Base-by-base conservation (phyloP, 2,888 invertebrate genomes). In the Torymus texanus region DNA sequence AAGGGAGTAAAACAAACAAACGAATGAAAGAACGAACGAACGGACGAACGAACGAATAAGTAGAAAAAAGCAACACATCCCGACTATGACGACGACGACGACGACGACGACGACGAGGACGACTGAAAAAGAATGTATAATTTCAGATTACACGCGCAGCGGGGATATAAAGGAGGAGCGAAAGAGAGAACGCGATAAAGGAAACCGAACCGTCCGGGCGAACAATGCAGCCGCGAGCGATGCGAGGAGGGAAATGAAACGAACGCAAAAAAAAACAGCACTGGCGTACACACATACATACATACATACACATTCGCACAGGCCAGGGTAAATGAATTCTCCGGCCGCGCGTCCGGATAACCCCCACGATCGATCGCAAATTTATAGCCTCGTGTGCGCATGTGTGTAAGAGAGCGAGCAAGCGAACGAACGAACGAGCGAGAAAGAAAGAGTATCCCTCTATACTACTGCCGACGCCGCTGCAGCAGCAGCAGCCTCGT, bases 271-370 rank as follows among this genome's bases (percentile, higher is more conserved):
- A 41, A 76, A 72, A 51, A 41, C 2, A 41, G 5, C 41, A 41
- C 41, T 41, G 41, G 41, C 41, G 10, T 41, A 41, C 41, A 41
- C 41, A 41, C 41, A 41, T 29, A 29, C 41, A 41, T 21, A 21
- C 21, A 21, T 21, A 21, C 41, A 41, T 41, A 41, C 41, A 41
- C 41, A 41, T 41, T 41, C 41, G 41, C 41, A 41, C 41, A 41
- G 41, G 53, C 59, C 83, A 85, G 85, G 84, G 84, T 85, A 86
- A 88, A 88, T 86, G 86, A 87, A 87, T 87, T 88, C 85, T 85
- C 85, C 84, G 85, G 50, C 50, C 68, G 67, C 56, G 84, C 84
- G 84, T 68, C 85, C 85, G 84, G 84, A 87, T 87, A 87, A 87
- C 86, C 85, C 84, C 84, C 83, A 50, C 85, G 86, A 88, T 88